Conservation (phyloP, 2,888 invertebrate genomes). For the Limnephilus auricula region DNA sequence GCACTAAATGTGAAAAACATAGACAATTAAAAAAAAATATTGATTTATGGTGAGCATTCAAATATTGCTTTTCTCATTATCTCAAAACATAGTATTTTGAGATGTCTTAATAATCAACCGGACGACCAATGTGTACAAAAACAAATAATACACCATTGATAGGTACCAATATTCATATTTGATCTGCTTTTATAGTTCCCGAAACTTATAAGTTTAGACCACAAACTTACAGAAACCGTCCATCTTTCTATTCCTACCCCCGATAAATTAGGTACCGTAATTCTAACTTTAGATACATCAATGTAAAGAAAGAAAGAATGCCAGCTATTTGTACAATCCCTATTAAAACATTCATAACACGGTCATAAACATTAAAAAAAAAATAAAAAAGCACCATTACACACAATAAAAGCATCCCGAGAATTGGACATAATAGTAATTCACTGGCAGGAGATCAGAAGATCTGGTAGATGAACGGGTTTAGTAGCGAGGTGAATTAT, state of each 20-base stretch:
- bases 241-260: background rate
- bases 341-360: conserved; percentile 46
- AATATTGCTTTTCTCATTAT: too few species aligned
- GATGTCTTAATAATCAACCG: too few species aligned
- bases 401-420: conserved; percentile 46
- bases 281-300: background rate
- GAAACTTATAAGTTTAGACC: background rate
- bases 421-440: conserved; percentile 42
- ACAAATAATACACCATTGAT: background rate
- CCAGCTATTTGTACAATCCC: conserved; percentile 25
- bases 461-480: conserved; percentile 22
- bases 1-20: too few species aligned
- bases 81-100: too few species aligned
- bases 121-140: too few species aligned
- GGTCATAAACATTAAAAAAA: conserved; percentile 26
- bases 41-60: too few species aligned
- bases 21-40: too few species aligned
- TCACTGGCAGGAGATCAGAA: conserved; percentile 8
- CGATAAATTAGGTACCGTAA: background rate
- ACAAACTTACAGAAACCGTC: background rate
- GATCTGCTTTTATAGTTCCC: background rate
- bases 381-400: background rate
- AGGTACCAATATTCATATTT: background rate
- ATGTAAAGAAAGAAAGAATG: background rate
- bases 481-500: conserved; percentile 44